phyloP scores from a whole-genome alignment of 2,888 invertebrate species.

The Sphaerophoria rueppellii region DNA sequence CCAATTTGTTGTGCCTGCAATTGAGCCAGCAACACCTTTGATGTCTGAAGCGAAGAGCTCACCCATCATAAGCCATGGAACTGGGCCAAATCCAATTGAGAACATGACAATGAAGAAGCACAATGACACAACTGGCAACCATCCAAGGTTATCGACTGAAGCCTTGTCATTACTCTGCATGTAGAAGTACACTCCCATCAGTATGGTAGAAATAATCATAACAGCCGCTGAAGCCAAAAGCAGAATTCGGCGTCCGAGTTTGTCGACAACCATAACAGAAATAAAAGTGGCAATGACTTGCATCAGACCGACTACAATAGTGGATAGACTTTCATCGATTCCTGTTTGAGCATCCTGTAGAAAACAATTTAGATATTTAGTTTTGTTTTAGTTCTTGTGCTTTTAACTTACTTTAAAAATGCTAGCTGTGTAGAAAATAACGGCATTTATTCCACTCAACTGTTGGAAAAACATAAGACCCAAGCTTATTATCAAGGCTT shows the following conservation, averaged over 20 bases:
- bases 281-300: constrained; percentile 88
- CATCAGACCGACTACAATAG: constrained; percentile 92
- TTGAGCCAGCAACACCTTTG: constrained; percentile 89
- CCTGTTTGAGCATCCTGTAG: constrained; percentile 79
- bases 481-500: constrained; percentile 88
- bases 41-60: constrained; percentile 92
- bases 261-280: constrained; percentile 91
- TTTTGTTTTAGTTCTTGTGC: not conserved
- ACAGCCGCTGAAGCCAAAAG: constrained; percentile 87
- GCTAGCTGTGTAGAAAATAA: constrained; percentile 89
- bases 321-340: constrained; percentile 85
- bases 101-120: constrained; percentile 91
- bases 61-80: constrained; percentile 89
- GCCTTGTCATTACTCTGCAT: constrained; percentile 78
- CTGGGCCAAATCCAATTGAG: constrained; percentile 93
- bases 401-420: constrained; percentile 88
- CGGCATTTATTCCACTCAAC: constrained; percentile 91
- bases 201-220: constrained; percentile 87
- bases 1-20: constrained; percentile 93
- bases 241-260: constrained; percentile 89
- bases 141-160: constrained; percentile 84
- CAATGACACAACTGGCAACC: constrained; percentile 89
- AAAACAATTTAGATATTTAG: constrained; percentile 14
- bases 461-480: constrained; percentile 96
- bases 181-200: constrained; percentile 88